These are phyloP conservation scores for Microtus californicus DNA, from an alignment of 2,797 vertebrate genomes.

Conservation along the genomic window DNA sequence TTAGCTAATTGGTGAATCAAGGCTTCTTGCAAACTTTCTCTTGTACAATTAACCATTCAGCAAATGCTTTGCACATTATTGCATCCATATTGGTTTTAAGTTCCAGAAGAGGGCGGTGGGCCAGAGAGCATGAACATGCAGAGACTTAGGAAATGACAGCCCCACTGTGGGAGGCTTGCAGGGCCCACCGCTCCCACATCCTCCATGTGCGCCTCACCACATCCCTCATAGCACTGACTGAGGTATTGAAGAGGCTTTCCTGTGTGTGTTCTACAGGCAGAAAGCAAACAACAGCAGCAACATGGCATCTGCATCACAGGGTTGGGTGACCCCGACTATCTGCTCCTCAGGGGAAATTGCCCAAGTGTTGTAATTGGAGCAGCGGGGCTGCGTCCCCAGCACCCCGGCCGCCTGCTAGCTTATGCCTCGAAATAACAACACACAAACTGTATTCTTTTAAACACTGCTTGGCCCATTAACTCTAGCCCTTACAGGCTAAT, in stretches of 20 bases:
- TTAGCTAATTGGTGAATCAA: background rate
- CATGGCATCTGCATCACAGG: background rate
- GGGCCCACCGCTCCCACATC: background rate
- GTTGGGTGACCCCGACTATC: background rate
- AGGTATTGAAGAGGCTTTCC: conserved; percentile 1
- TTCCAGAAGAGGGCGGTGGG: background rate
- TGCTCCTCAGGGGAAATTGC: background rate
- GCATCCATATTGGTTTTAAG: conserved; percentile 15
- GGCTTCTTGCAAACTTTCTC: conserved; percentile 17
- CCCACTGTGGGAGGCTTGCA: background rate
- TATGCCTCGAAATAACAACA: no score
- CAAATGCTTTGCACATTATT: background rate
- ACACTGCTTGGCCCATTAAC: no score
- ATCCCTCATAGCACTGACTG: background rate
- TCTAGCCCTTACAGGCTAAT: no score
- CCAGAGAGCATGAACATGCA: background rate
- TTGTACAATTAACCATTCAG: background rate
- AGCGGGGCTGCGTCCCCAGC: no score
- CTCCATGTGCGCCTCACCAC: background rate
- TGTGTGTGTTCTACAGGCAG: background rate
- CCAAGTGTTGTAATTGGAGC: no score
- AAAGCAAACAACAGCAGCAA: background rate
- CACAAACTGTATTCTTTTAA: no score
- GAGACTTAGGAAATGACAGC: background rate
- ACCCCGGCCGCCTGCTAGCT: no score